Base-by-base conservation (phyloP, 2,797 vertebrate species). In the Danionella dracula region DNA sequence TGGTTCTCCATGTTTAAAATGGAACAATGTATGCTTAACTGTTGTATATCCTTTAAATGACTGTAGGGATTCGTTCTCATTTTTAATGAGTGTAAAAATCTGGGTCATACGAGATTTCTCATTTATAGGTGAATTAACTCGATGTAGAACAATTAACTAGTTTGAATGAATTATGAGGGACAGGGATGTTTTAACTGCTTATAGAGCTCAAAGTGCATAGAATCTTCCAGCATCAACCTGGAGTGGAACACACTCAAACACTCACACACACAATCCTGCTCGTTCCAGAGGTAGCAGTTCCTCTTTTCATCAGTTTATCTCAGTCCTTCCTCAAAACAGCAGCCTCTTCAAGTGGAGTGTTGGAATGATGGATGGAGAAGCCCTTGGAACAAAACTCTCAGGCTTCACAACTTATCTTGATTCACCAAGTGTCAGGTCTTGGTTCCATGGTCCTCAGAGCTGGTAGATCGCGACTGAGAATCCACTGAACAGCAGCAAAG, bases 271-370 rank as follows among this genome's bases (percentile, higher is more conserved):
- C 42, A 40, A 2, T 66, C 68, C 68, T 71, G 61, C 68, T 73
- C 65, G 62, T 57, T 71, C 34, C 46, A 72, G 74, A 78, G 72
- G 69, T 72, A 74, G 59, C 49, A 46, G 66, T 70, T 67, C 44
- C 40, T 64, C 38, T 35, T 21, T 68, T 50, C 42, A 13, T 59
- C 42, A n/a, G n/a, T n/a, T n/a, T n/a, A 45, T 31, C 34, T 70
- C 49, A 31, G 5, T 46, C 49, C 20, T 44, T 57, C 48, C 48
- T 41, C 42, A 37, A 32, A 72, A 45, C 61, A 66, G 61, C 63
- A 70, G 53, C 41, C 34, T 59, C 56, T 40, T 70, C 35, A 32
- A 44, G 48, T 4, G 17, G 57, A 54, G 35, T 45, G 49, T 41
- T 41, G 44, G 68, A 73, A 20, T 38, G 37, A 38, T 41, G 44